Percentiles rank a stretch among this genome's conserved stretches.
Evolutionary conservation across 2,888 invertebrate species (phyloP).

Genomic region (Ceriagrion tenellum): DNA sequence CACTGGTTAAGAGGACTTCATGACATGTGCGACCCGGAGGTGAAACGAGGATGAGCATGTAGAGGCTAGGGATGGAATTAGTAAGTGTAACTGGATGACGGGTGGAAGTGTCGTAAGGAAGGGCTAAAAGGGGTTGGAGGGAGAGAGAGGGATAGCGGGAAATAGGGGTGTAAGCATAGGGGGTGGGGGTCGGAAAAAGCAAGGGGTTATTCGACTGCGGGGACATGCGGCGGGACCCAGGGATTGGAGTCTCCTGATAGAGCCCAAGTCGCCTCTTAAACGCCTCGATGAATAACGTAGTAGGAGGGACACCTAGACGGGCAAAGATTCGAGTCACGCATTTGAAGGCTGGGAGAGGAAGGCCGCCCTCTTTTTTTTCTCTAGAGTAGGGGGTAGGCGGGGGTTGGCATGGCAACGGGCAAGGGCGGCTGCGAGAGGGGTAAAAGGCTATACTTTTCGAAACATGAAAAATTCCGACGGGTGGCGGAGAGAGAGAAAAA

Average conservation of each 20-base stretch:
- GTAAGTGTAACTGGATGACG: neutral
- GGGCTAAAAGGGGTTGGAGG: too few relatives aligned
- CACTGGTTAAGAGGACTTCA: neutral
- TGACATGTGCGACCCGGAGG: neutral
- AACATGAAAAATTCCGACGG: neutral
- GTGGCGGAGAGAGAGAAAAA: neutral
- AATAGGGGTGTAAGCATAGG: neutral
- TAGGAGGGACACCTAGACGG: neutral
- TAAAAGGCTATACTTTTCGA: neutral
- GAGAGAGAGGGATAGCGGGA: neutral
- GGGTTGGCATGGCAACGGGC: conserved; percentile 22
- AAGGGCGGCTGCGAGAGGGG: neutral
- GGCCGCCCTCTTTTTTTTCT: neutral
- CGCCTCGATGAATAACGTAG: conserved; percentile 62
- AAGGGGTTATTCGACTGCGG: conserved; percentile 37
- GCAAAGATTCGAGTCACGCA: conserved; percentile 47
- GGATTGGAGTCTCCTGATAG: conserved; percentile 53
- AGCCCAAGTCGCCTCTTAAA: conserved; percentile 48
- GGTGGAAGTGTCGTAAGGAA: neutral
- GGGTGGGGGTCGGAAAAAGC: neutral
- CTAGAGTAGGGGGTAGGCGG: neutral
- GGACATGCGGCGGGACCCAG: neutral
- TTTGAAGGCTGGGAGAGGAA: neutral
- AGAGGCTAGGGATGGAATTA: neutral
- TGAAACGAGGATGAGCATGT: neutral